These are phyloP conservation scores for Drosophila ogumai DNA, from an alignment of 1,140 invertebrate species.

Conservation along the genomic window DNA sequence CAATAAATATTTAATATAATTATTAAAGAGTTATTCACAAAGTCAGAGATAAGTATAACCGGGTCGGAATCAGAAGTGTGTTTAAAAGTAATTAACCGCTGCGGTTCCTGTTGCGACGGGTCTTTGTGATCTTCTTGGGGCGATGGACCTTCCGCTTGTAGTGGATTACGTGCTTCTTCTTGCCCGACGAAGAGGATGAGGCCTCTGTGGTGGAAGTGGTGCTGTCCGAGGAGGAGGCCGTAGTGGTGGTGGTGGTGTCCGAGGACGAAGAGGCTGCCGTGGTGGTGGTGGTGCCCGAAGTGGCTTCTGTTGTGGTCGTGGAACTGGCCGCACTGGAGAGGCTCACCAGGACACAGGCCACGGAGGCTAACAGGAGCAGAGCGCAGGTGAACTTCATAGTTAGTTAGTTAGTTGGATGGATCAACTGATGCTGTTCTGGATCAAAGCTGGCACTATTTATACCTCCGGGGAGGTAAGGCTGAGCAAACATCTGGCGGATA, in stretches of 20 bases:
- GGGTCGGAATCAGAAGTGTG: neutral
- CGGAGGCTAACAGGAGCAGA: constrained; percentile 5
- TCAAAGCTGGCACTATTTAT: constrained; percentile 8
- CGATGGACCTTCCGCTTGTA: constrained; percentile 7
- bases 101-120: neutral
- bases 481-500: neutral
- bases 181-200: neutral
- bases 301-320: neutral
- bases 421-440: constrained; percentile 26
- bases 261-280: constrained; percentile 6
- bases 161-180: constrained; percentile 7
- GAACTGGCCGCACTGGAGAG: neutral
- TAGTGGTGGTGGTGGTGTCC: constrained; percentile 18
- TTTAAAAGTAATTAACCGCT: neutral
- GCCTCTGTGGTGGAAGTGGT: constrained; percentile 12
- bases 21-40: neutral
- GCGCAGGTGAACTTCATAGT: constrained; percentile 11
- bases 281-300: neutral
- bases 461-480: neutral
- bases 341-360: constrained; percentile 17
- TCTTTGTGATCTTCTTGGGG: constrained; percentile 3
- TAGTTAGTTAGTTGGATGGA: neutral
- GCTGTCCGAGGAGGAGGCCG: neutral
- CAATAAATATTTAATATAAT: neutral
- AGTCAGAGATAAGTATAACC: neutral